Percentiles rank a stretch among this genome's conserved stretches.
Conservation (phyloP, 2,888 invertebrate species). For the Hyalella azteca region DNA sequence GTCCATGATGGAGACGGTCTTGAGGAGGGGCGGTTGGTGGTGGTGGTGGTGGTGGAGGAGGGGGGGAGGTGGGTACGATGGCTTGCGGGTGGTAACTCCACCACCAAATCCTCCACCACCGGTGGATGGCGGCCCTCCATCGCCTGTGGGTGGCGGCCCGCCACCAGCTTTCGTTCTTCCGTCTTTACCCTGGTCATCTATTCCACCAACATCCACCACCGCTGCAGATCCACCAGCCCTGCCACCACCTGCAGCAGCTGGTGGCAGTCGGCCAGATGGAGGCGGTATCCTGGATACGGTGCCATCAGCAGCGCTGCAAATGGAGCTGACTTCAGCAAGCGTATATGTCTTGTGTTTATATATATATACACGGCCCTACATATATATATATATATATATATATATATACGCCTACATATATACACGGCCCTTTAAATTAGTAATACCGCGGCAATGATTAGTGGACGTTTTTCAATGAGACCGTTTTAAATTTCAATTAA, state of each 20-base stretch:
- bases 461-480: too few relatives aligned
- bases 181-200: not conserved
- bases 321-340: too few relatives aligned
- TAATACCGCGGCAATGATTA: too few relatives aligned
- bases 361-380: too few relatives aligned
- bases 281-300: too few relatives aligned
- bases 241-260: not conserved
- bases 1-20: slow-evolving; percentile 62
- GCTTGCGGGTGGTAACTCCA: slow-evolving; percentile 19
- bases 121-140: not conserved
- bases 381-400: too few relatives aligned
- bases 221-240: not conserved
- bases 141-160: not conserved
- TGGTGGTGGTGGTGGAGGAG: slow-evolving; percentile 27
- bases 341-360: too few relatives aligned
- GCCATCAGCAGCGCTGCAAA: too few relatives aligned
- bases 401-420: too few relatives aligned
- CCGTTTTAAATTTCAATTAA: too few relatives aligned
- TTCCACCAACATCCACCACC: not conserved
- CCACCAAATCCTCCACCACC: slow-evolving; percentile 39
- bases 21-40: slow-evolving; percentile 54
- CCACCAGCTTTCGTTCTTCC: not conserved
- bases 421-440: too few relatives aligned
- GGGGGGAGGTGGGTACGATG: slow-evolving; percentile 15
- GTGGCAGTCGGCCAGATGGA: too few relatives aligned